These are phyloP conservation scores for Platycercus adscitus DNA, from an alignment of 2,113 vertebrate genomes.

Conservation along the genomic window DNA sequence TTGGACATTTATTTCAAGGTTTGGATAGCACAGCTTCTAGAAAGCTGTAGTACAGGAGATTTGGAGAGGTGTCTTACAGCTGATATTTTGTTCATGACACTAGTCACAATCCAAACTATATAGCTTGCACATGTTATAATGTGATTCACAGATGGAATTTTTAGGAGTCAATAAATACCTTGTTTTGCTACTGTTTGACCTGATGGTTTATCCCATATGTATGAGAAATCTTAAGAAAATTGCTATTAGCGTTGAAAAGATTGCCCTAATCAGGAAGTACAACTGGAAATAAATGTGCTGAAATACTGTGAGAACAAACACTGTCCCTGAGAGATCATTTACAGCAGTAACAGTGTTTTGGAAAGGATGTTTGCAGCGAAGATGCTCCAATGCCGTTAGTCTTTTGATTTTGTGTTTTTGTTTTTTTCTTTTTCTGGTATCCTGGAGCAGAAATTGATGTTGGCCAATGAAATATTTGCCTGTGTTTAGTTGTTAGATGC, in stretches of 20 bases:
- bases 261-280: not conserved
- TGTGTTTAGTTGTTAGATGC: not conserved
- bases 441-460: not conserved
- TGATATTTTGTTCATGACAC: not conserved
- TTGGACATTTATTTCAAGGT: not conserved
- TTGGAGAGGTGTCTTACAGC: not conserved
- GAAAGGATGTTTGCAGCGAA: not conserved
- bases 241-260: not conserved
- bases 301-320: not conserved
- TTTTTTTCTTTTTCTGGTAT: not conserved
- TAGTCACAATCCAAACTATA: not conserved
- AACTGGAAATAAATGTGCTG: not conserved
- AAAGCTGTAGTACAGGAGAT: not conserved
- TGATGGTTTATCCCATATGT: not conserved
- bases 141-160: not conserved
- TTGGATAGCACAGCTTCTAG: not conserved
- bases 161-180: not conserved
- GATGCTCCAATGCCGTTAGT: accelerated
- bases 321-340: not conserved
- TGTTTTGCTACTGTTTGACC: not conserved
- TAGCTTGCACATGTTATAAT: not conserved
- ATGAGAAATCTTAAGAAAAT: not conserved
- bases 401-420: not conserved
- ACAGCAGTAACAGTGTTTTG: not conserved
- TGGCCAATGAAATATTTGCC: not conserved